Evolutionary conservation across 2,113 vertebrate species (phyloP).

Genomic region (Gallinago paraguaiae): DNA sequence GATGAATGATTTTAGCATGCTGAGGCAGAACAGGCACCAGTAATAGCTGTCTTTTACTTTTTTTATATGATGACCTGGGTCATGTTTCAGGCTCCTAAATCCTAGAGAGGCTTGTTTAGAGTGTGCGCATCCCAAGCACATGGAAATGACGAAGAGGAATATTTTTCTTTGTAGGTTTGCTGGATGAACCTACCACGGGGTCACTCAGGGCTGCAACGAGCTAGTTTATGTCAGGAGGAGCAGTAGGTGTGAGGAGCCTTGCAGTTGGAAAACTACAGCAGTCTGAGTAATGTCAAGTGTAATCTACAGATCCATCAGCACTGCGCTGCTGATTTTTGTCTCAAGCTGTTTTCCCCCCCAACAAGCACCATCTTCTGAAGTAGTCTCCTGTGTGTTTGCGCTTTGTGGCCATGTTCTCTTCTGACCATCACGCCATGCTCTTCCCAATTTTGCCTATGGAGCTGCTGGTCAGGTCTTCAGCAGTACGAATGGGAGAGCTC

Average conservation of each 20-base stretch:
- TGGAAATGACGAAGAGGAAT: background rate
- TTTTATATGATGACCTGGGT: background rate
- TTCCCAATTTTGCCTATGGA: background rate
- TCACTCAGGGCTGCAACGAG: background rate
- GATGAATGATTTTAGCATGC: background rate
- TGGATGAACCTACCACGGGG: background rate
- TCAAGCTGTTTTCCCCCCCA: background rate
- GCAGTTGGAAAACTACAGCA: background rate
- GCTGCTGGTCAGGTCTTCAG: background rate
- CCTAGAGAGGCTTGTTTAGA: background rate
- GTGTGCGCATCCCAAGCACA: background rate
- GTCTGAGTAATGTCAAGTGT: background rate
- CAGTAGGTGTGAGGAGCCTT: background rate
- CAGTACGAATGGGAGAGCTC: background rate
- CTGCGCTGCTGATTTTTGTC: background rate
- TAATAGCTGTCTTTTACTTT: background rate
- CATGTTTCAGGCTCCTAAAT: background rate
- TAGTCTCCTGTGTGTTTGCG: background rate
- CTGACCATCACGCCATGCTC: background rate
- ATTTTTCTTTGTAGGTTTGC: background rate
- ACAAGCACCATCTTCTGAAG: background rate
- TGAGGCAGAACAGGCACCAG: background rate
- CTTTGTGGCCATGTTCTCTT: background rate
- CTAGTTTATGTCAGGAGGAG: background rate
- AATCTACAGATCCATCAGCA: background rate